Base-by-base conservation (phyloP, 2,797 vertebrate species). In the Brotula barbata region DNA sequence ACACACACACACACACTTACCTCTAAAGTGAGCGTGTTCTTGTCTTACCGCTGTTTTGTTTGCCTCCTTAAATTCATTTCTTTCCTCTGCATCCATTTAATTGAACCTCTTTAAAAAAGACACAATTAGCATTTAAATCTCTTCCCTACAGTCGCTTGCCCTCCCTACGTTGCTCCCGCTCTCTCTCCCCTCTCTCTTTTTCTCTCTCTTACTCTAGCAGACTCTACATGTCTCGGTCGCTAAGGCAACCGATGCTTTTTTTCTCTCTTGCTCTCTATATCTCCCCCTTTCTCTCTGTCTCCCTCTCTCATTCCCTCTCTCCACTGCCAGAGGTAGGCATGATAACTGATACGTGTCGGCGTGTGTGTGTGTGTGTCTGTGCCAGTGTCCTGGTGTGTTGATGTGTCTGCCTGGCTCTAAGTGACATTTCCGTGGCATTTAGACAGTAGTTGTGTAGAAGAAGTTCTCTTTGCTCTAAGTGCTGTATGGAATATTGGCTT, bases 221-320 rank as follows among this genome's bases (percentile, higher is more conserved):
- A 86, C 85, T 87, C 87, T 88, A 81, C 87, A 89, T 89, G 87
- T 89, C 89, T 92, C 91, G 87, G 91, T 93, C 91, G 87, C 92
- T 91, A 92, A 77, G 91, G 91, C 91, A 92, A 92, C 92, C 89
- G 71, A 92, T 90, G 91, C 89, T 87, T 91, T 90, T 90, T 89
- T 89, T 86, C 83, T 84, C 79, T 68, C 85, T 89, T 72, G 68
- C 83, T 83, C 85, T 84, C 83, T 78, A 60, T 81, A 80, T 89
- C 85, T 84, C 78, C 78, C 79, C 78, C 75, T 84, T 71, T 80
- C 83, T 81, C 83, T 82, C 82, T 70, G 78, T 65, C 85, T 91
- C 86, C 70, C 80, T 82, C 84, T 81, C 87, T 91, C 87, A 88
- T 87, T 92, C 88, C 84, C 87, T 90, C 88, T 91, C 85, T 89